Base-by-base conservation (phyloP, 2,113 vertebrate species). In the Solenodon paradoxus region DNA sequence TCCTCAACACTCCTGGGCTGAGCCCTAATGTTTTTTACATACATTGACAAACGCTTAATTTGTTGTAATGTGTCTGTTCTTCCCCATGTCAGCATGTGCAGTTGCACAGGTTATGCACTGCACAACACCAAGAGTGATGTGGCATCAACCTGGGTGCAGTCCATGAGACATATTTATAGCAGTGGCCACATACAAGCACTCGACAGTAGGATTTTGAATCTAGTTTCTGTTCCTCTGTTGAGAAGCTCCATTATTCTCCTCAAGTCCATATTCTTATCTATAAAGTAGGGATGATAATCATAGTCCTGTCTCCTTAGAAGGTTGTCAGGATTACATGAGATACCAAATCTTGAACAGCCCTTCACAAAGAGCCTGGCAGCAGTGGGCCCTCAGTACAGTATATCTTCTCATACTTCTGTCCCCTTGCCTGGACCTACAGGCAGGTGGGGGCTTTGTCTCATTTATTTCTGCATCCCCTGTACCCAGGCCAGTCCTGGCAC, bases 331-430 rank as follows among this genome's bases (percentile, higher is more conserved):
- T 20, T 11, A 0, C 8, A 10, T 19, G 35, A 9, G 35, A 20
- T 9, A 26, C 28, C 13, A 7, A 15, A 45, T 7, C 0, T 0
- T 0, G 1, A 3, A 10, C 7, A 42, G 55, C 28, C 9, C 24
- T n/a, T 63, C 17, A 45, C 64, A 35, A n/a, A 40, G 51, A 49
- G 40, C 82, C 59, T 24, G 32, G 49, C 4, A 0, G 19, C 3
- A 15, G 40, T 5, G 55, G 35, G 7, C 22, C 81, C 28, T 42
- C n/a, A 9, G 61, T 7, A 40, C 11, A 0, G 10, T 24, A 22
- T 1, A 24, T 49, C 53, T 68, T 2, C 24, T 16, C 24, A 15
- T 3, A 49, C n/a, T 47, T 22, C 64, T 40, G 12, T 42, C 45
- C 78, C 51, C 55, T 40, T 63, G 59, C 13, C 24, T 42, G 78